These are phyloP conservation scores for Pygoscelis antarcticus DNA, from an alignment of 2,113 vertebrate species.

Conservation along the genomic window DNA sequence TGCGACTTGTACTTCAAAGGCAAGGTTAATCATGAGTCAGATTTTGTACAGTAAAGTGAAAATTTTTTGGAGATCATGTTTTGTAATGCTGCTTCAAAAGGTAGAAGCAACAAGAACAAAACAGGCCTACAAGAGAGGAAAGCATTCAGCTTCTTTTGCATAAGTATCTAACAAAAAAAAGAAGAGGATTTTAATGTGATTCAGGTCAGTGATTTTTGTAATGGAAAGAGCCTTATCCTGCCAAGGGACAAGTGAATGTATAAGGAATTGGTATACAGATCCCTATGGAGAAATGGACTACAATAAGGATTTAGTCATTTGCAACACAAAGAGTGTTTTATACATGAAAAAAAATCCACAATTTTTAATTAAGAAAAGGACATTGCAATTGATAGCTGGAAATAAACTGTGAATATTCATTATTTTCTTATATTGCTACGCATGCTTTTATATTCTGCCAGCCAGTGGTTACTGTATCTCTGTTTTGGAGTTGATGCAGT, in stretches of 20 bases:
- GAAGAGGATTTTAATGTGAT: neutral
- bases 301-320: neutral
- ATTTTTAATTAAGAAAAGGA: neutral
- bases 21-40: neutral
- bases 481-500: neutral
- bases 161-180: neutral
- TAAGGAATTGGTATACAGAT: neutral
- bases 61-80: neutral
- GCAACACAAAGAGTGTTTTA: neutral
- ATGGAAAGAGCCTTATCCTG: neutral
- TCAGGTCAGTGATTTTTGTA: neutral
- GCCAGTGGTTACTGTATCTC: neutral
- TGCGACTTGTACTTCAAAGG: conserved; percentile 1
- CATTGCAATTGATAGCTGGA: neutral
- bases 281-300: neutral
- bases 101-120: neutral
- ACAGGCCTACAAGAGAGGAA: neutral
- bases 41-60: neutral
- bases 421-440: neutral
- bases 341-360: neutral
- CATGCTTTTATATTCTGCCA: neutral
- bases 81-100: neutral
- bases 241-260: neutral
- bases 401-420: neutral
- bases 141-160: neutral